A percentile compares a stretch with the other conserved stretches of the same genome.
These are phyloP conservation scores for Centropyge bicolor DNA, from an alignment of 2,797 vertebrate genomes.

Conservation along the genomic window DNA sequence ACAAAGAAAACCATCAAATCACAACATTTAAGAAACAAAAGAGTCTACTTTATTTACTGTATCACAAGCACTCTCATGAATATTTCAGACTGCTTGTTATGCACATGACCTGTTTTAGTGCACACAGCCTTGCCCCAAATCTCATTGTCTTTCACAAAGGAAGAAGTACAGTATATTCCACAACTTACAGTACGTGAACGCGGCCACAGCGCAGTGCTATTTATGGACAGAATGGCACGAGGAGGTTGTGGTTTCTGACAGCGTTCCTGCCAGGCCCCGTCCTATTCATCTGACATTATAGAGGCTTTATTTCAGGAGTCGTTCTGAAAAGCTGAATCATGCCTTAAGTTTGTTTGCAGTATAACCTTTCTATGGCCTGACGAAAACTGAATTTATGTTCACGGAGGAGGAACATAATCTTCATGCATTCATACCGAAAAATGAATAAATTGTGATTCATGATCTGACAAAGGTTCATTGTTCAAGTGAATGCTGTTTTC, in stretches of 20 bases:
- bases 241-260: neutral
- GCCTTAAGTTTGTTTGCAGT: neutral
- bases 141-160: neutral
- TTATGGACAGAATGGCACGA: neutral
- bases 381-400: too few relatives aligned
- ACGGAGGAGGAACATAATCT: neutral
- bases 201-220: neutral
- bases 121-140: neutral
- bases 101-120: neutral
- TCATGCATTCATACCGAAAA: neutral
- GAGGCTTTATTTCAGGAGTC: neutral
- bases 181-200: neutral
- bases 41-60: neutral
- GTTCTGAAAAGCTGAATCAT: neutral
- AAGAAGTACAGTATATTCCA: too few relatives aligned
- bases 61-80: neutral
- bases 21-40: neutral
- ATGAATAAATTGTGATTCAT: neutral
- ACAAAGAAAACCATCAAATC: neutral
- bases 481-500: conserved; percentile 7
- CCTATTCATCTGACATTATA: too few relatives aligned
- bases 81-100: neutral
- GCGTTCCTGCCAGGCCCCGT: neutral
- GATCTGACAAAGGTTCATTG: conserved; percentile 17
- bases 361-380: neutral